Base-by-base conservation (phyloP, 2,797 vertebrate species). In the Selene dorsalis region DNA sequence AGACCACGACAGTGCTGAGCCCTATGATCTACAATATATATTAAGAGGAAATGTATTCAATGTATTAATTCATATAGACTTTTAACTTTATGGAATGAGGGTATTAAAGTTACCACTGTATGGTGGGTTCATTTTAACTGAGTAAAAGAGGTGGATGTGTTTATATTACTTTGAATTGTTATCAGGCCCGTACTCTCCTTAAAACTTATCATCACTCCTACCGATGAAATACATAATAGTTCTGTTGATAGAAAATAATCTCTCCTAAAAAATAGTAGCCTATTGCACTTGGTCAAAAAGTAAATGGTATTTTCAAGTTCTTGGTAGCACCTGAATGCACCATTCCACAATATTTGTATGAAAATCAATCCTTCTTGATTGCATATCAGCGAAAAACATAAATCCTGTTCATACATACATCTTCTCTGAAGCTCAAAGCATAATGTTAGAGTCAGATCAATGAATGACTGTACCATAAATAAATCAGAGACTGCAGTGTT, bases 41-140 rank as follows among this genome's bases (percentile, higher is more conserved):
- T 16, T 35, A 52, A 68, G 45, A 39, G 5, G 6, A 53, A 53
- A 60, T 1, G 0, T 22, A 73, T 74, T 64, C 10, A 69, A 65
- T 1, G 1, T 20, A 73, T 74, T 64, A 14, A 69, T 73, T 43
- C 1, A 45, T 62, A 20, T 39, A 5, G 22, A 70, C 77, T 59
- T 39, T 43, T 7, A 52, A 50, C n/a, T n/a, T 50, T 11, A 50
- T 11, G 38, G 18, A 48, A 64, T 63, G 4, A 58, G 26, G 12
- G 3, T 6, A 24, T 64, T 26, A 47, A 64, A 63, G 64, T 41
- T 45, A 14, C 17, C 3, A 14, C 55, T 56, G 30, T 30, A 13
- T 50, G 47, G 6, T 50, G 50, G 50, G 50, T 53, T 75, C 3
- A 24, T 75, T 70, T 59, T 14, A 58, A 63, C n/a, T 53, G 50